Base-by-base conservation (phyloP, 2,888 invertebrate genomes). In the Pseudococcus longispinus region DNA sequence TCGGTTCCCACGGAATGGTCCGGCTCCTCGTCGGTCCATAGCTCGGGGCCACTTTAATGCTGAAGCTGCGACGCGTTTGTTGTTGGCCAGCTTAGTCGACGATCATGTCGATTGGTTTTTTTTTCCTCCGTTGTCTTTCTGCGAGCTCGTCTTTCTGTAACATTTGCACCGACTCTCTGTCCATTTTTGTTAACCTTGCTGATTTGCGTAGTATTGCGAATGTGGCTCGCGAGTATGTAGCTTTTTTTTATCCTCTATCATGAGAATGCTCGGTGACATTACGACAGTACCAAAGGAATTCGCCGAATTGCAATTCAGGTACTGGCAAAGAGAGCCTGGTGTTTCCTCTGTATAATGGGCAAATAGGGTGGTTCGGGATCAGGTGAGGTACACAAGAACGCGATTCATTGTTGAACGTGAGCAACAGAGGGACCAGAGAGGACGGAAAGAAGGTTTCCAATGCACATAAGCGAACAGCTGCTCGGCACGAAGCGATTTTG, bases 1-100 rank as follows among this genome's bases (percentile, higher is more conserved):
- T 77, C 80, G 86, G 86, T 86, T 86, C 86, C 86, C 86, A 86
- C 86, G 80, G 80, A 77, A 29, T 86, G 86, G 80, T 86, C 80
- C 80, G 29, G 77, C 86, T 51, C 29, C 60, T 86, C 86, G 29
- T 86, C 86, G 86, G 77, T 86, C 51, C 77, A 77, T 86, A 86
- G 51, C 86, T 51, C 11, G 77, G 51, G 80, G 86, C n/a, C 74
- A 37, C 80, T 42, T 77, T 44, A 74, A 85, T 60, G 13, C 60
- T 26, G 42, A 44, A n/a, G 60, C 29, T 65, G 20, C 20, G 70
- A 37, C 80, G 80, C 80, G 70, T 51, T 60, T 42, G 44, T 51
- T 51, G n/a, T 46, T n/a, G 29, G 13, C 29, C 4, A 18, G 42
- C 83, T 44, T 37, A 32, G 15, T 60, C 20, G 23, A n/a, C 82